Conservation (phyloP, 2,888 invertebrate species). For the Sinhomidia bicolor region DNA sequence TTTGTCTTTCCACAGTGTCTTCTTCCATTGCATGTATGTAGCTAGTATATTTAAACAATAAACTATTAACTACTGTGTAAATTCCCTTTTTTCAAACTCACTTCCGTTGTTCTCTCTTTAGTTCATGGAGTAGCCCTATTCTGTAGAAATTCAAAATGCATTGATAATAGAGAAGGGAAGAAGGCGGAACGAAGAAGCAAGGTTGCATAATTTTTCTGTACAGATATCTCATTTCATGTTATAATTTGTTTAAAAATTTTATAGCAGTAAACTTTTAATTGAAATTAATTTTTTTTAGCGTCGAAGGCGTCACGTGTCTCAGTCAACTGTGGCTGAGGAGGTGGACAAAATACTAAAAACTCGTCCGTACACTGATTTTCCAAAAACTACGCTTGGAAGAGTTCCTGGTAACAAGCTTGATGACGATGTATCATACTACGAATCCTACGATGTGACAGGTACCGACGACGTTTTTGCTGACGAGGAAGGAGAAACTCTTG, state of each 20-base stretch:
- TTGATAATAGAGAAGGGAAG: background rate
- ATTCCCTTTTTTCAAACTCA: background rate
- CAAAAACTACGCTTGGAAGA: background rate
- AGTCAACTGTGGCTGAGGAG: background rate
- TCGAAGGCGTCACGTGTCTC: background rate
- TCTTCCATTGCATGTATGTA: slow-evolving; percentile 21
- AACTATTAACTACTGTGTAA: too few relatives aligned
- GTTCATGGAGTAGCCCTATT: background rate
- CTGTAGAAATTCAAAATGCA: slow-evolving; percentile 6
- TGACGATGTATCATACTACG: slow-evolving; percentile 24
- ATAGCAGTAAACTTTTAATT: background rate
- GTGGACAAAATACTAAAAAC: background rate
- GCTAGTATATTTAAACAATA: background rate
- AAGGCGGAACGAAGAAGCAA: background rate
- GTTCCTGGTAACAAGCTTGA: background rate
- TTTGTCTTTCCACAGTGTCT: slow-evolving; percentile 44
- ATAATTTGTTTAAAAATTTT: background rate
- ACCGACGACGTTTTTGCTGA: background rate
- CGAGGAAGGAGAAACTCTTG: background rate
- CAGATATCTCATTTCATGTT: too few relatives aligned
- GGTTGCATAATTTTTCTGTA: background rate
- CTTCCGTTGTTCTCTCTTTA: background rate
- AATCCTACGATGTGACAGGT: slow-evolving; percentile 24
- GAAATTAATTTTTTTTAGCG: background rate
- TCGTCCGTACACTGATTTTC: background rate